These are phyloP conservation scores for Pseudonaja textilis DNA, from an alignment of 2,113 vertebrate genomes.

Conservation along the genomic window DNA sequence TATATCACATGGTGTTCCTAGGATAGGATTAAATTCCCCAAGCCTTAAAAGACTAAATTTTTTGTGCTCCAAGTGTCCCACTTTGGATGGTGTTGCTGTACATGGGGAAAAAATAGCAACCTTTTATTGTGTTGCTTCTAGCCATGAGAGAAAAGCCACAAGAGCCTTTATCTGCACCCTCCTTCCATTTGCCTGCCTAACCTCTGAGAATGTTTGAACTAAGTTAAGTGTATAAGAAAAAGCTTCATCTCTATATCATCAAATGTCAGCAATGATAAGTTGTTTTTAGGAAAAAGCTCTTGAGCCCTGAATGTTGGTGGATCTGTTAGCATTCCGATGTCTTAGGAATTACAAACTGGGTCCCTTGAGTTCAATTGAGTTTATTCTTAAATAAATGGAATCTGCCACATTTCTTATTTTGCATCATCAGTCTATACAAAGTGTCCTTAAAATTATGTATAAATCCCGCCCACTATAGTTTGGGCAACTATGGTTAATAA, in stretches of 20 bases:
- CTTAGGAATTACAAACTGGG: background rate
- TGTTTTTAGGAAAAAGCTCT: background rate
- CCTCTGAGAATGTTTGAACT: background rate
- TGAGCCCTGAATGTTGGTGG: background rate
- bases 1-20: background rate
- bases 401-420: background rate
- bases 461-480: background rate
- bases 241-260: background rate
- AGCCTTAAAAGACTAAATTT: background rate
- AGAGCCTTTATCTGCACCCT: background rate
- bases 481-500: background rate
- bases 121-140: background rate
- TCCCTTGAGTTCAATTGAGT: background rate
- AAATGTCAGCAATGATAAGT: background rate
- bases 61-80: background rate
- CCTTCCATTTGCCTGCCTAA: background rate
- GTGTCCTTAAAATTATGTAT: background rate
- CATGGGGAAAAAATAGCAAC: background rate
- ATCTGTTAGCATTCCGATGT: background rate
- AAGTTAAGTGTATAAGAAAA: background rate
- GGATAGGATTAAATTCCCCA: background rate
- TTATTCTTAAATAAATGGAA: background rate
- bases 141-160: background rate
- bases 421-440: background rate
- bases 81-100: background rate